phyloP scores from a whole-genome alignment of 2,888 invertebrate species.

The Drosophila quinaria region DNA sequence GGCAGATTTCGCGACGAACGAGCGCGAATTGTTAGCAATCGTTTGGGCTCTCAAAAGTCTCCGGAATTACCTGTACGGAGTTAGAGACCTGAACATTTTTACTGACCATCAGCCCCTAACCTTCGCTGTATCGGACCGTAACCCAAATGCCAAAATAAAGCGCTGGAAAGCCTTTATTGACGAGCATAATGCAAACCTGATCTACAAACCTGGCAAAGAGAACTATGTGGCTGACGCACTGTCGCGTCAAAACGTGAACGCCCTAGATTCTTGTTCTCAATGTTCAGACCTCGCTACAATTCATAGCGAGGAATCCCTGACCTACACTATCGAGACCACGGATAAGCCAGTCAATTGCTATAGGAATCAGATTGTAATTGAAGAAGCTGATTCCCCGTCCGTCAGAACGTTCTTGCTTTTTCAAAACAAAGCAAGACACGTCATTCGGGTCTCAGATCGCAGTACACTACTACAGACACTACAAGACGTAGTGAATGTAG shows the following conservation, averaged over 20 bases:
- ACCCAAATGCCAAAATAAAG: no score
- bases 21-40: constrained; percentile 16
- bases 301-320: no score
- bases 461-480: not conserved
- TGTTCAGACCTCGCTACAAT: constrained; percentile 20
- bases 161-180: no score
- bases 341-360: constrained; percentile 56
- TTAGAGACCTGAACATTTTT: no score
- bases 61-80: constrained; percentile 16
- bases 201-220: no score
- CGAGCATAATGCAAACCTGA: no score
- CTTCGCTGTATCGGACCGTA: no score
- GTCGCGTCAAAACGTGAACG: no score
- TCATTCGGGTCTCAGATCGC: constrained; percentile 30
- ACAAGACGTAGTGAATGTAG: constrained; percentile 1
- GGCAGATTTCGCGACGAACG: constrained; percentile 10
- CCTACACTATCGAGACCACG: constrained; percentile 46
- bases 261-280: no score
- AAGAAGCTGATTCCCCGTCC: constrained; percentile 24
- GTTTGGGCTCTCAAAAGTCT: constrained; percentile 15
- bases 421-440: constrained; percentile 34
- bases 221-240: no score
- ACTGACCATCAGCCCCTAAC: no score
- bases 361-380: constrained; percentile 49
- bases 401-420: constrained; percentile 31